phyloP scores from a whole-genome alignment of 2,113 vertebrate genomes.

The Perca fluviatilis region DNA sequence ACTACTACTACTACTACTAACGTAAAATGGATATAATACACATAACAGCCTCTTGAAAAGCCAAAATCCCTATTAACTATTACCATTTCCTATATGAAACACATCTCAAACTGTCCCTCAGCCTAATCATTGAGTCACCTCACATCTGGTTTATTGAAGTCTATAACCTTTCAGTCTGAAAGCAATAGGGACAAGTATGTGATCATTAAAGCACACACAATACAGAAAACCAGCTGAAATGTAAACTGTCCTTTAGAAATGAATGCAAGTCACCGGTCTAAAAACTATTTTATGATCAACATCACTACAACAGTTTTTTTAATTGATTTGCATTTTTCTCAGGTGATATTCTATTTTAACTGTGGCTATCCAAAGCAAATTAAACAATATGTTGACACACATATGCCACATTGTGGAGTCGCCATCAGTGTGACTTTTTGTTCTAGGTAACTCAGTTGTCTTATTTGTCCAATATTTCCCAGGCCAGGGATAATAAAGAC shows the following conservation, averaged over 20 bases:
- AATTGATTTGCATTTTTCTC: neutral
- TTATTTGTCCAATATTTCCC: conserved; percentile 15
- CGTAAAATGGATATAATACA: neutral
- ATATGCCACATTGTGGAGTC: neutral
- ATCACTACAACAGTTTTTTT: neutral
- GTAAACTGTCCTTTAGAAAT: neutral
- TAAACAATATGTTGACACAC: no score
- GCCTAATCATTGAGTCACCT: conserved; percentile 11
- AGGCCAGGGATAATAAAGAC: conserved; percentile 13
- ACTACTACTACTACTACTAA: neutral
- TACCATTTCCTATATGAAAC: neutral
- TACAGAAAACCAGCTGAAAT: neutral
- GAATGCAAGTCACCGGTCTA: neutral
- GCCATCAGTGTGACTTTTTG: neutral
- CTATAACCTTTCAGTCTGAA: conserved; percentile 25
- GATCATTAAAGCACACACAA: conserved; percentile 2
- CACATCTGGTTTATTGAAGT: conserved; percentile 1
- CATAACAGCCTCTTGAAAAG: neutral
- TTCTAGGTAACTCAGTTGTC: neutral
- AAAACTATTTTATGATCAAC: neutral
- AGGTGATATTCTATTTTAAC: neutral
- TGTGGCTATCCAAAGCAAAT: neutral
- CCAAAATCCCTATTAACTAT: neutral
- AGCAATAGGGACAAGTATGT: neutral
- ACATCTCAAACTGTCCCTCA: neutral